Evolutionary conservation across 2,888 invertebrate species (phyloP).

Genomic region (Aplocera efformata): DNA sequence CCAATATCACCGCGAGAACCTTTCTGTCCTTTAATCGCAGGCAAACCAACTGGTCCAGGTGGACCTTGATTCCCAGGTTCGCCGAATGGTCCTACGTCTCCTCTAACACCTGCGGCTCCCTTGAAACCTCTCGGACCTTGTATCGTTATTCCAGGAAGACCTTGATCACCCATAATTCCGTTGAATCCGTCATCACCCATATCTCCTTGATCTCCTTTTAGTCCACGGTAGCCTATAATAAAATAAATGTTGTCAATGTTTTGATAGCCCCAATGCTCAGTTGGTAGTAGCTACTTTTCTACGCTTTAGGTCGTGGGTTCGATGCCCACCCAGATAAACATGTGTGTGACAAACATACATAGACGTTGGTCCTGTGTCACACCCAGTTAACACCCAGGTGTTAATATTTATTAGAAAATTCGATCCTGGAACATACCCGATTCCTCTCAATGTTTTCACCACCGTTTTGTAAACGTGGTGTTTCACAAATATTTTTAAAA

Average conservation of each 20-base stretch:
- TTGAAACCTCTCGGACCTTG: slow-evolving; percentile 78
- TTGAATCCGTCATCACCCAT: slow-evolving; percentile 55
- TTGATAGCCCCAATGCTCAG: too few species aligned
- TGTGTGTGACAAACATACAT: too few species aligned
- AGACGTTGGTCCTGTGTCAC: too few species aligned
- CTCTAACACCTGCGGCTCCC: slow-evolving; percentile 84
- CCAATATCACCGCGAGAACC: slow-evolving; percentile 75
- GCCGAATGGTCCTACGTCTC: slow-evolving; percentile 83
- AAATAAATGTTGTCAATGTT: not conserved
- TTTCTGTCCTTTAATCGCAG: slow-evolving; percentile 81
- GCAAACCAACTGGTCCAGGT: slow-evolving; percentile 82
- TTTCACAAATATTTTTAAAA: too few species aligned
- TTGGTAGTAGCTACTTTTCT: too few species aligned
- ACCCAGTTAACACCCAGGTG: too few species aligned
- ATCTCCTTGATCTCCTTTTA: slow-evolving; percentile 59
- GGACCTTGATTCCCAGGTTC: slow-evolving; percentile 70
- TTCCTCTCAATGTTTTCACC: too few species aligned
- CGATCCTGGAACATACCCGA: too few species aligned
- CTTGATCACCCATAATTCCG: slow-evolving; percentile 57
- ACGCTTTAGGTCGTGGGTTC: too few species aligned
- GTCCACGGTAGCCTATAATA: slow-evolving; percentile 37
- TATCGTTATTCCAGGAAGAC: slow-evolving; percentile 56
- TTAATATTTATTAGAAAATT: too few species aligned
- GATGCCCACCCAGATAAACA: too few species aligned
- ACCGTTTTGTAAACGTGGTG: too few species aligned